A percentile compares a stretch with the other conserved stretches of the same genome.
Conservation (phyloP, 2,113 vertebrate species). For the Prietella phreatophila region DNA sequence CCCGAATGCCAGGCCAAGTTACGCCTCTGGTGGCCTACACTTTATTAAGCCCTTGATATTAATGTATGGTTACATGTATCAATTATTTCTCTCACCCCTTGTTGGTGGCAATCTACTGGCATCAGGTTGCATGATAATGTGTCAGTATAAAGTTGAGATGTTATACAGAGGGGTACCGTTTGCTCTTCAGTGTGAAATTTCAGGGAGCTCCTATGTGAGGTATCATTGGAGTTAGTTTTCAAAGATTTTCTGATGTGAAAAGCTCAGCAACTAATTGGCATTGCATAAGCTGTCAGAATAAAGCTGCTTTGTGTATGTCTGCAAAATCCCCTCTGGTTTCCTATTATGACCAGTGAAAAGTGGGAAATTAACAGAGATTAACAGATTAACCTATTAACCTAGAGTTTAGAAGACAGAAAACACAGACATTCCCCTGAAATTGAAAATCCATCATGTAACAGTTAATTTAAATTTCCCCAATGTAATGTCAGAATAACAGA, state of each 20-base stretch:
- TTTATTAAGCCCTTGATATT: background rate
- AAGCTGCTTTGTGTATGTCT: conserved; percentile 52
- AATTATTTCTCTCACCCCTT: background rate
- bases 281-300: conserved; percentile 50
- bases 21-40: background rate
- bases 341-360: conserved; percentile 38
- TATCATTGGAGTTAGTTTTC: background rate
- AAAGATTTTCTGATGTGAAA: conserved; percentile 33
- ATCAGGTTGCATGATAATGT: background rate
- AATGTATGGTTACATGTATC: background rate
- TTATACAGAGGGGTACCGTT: conserved; percentile 25
- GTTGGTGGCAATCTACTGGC: background rate
- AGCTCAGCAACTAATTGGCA: conserved; percentile 46
- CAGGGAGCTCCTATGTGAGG: background rate
- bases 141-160: background rate
- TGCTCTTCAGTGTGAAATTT: background rate
- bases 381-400: too few species aligned
- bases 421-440: background rate
- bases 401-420: conserved; percentile 28
- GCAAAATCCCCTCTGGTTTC: conserved; percentile 47
- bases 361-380: conserved; percentile 44
- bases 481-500: background rate
- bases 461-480: background rate
- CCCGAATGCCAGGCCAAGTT: too few species aligned
- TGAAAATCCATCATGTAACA: conserved; percentile 14